Base-by-base conservation (phyloP, 1,140 invertebrate species). In the Trigoniulus corallinus region DNA sequence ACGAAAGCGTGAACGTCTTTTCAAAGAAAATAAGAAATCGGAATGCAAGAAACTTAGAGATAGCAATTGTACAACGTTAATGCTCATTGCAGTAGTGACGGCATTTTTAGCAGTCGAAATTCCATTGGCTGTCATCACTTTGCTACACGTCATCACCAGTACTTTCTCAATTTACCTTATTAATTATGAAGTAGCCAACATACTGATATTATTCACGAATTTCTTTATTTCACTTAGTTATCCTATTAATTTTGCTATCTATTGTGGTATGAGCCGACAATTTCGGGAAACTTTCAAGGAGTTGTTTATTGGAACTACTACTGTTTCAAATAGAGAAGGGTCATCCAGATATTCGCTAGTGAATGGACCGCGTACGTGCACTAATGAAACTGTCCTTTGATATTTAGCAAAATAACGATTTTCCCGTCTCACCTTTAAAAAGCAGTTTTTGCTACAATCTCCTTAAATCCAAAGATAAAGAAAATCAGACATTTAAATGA, bases 201-300 rank as follows among this genome's bases (percentile, higher is more conserved):
- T 82, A 7, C 75, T 87, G 52, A 82, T 94, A 42, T 67, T 93
- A 20, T 76, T 92, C 56, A 88, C 83, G 1, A 91, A 91, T 69
- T 88, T 94, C 67, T 84, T 88, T 64, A 86, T 95, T 54, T 82
- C 88, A 41, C 72, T 89, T 4, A 86, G 82, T 20, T 94, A 93
- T 65, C 88, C 88, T 0, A 81, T 93, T 50, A 92, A 94, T 67
- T 95, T 95, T 61, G 88, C 87, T 48, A 93, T 95, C 53, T 95
- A 95, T 63, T 94, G 88, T 63, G 87, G 87, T 3, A 94, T 94
- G 89, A 88, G 83, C 44, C 72, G 86, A 22, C 86, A 92, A 62
- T 95, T 95, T 62, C 71, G 89, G 26, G 86, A 92, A 64, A 94
- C 89, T 0, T 95, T 94, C 67, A 88, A 87, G 58, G 80, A 87